phyloP scores from a whole-genome alignment of 2,113 vertebrate genomes.

The Tautogolabrus adspersus region DNA sequence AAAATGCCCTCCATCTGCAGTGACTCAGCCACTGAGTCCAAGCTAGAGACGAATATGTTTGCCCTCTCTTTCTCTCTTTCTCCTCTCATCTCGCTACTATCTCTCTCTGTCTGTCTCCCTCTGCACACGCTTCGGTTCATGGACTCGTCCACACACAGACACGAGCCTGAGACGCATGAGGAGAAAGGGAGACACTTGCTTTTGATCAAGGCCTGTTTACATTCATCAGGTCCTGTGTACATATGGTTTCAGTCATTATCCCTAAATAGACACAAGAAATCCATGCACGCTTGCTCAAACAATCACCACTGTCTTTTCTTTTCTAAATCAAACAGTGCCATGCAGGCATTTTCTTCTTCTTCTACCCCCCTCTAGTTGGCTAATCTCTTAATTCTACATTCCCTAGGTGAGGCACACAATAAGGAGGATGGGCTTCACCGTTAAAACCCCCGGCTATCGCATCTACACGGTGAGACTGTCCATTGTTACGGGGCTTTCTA shows the following conservation, averaged over 20 bases:
- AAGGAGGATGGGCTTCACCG: constrained; percentile 52
- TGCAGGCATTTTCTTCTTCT: constrained; percentile 31
- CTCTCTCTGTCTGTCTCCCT: constrained; percentile 40
- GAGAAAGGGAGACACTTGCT: constrained; percentile 32
- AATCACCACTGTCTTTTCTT: constrained; percentile 54
- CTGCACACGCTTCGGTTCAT: constrained; percentile 30
- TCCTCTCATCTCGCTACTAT: constrained; percentile 30
- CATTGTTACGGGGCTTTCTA: constrained; percentile 70
- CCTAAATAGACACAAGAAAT: constrained; percentile 64
- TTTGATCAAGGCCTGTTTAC: constrained; percentile 39
- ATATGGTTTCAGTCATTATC: constrained; percentile 54
- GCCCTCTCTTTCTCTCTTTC: constrained; percentile 52
- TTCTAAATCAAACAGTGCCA: constrained; percentile 64
- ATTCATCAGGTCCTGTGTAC: constrained; percentile 60
- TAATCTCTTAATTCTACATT: constrained; percentile 80
- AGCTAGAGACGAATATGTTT: constrained; percentile 73
- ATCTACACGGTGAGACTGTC: constrained; percentile 53
- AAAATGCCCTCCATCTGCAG: constrained; percentile 78
- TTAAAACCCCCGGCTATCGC: constrained; percentile 51
- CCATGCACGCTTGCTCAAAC: constrained; percentile 62
- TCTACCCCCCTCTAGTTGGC: constrained; percentile 23
- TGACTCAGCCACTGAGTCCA: constrained; percentile 76
- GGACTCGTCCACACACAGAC: not conserved
- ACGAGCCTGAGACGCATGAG: not conserved
- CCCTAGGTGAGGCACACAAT: constrained; percentile 69